Evolutionary conservation across 2,113 vertebrate species (phyloP), one percentile per base, ranked within the genome.

Genomic region (Gallinago paraguaiae): DNA sequence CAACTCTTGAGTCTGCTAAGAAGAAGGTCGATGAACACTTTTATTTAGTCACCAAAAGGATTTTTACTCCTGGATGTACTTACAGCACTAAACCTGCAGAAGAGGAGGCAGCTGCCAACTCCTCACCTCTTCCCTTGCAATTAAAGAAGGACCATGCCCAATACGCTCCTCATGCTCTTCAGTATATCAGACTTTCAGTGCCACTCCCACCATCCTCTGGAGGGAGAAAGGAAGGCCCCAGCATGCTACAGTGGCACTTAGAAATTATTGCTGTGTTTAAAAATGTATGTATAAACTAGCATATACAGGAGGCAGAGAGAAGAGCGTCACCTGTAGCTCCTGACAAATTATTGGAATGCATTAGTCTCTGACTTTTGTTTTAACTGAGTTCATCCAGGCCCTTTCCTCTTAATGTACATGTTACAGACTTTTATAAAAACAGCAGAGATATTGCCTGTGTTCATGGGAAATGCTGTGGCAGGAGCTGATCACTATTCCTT

Each of bases 191-290:
- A 35, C 14, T 45, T 41, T 16, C 22, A 37, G 6, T 11, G 31
- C 17, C 28, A 23, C 5, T 67, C 46, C 63, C 30, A n/a, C 2
- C 0, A 0, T 23, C 53, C 22, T 50, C 46, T 69, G 17, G 5
- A 82, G 60, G 33, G 24, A 48, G 10, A 4, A n/a, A 4, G 24
- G 17, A 74, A 79, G 11, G 11, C 5, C 35, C 3, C 8, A 56
- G 11, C 6, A 60, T 27, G 35, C 7, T 39, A n/a, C 13, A 4
- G 15, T 41, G 17, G 10, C 1, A 22, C 19, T 4, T 45, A 70
- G 41, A 25, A 81, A 48, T 20, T 31, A 31, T 65, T 65, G 65
- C 7, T 59, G 9, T 65, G 7, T 74, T 57, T 43, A 19, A 22
- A 59, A 79, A 57, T 4, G 5, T 8, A 28, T 15, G 4, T n/a